Evolutionary conservation across 2,113 vertebrate species (phyloP), one percentile per base, ranked within the genome.

Genomic region (Nibea albiflora): DNA sequence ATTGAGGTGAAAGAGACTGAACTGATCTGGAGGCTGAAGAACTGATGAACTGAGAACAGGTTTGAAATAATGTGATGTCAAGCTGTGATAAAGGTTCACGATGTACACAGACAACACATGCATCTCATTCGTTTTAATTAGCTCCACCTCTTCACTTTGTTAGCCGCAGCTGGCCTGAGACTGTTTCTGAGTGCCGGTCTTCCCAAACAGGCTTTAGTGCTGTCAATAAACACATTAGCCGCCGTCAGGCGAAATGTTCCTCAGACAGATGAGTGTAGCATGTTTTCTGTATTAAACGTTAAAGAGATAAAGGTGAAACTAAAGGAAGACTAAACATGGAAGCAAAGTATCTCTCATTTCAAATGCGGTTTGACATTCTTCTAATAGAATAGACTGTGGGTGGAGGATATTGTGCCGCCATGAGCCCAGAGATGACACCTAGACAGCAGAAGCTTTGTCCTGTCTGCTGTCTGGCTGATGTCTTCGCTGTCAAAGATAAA

Each of bases 51-150:
- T 46, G 44, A 1, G 11, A 46, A 12, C 44, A 39, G 35, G 8
- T 70, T 50, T 47, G 35, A 47, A 35, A 35, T 20, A 57, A 24
- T 4, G 0, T n/a, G 46, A 22, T 56, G 20, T 22, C 10, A 8
- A 42, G 22, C 14, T 24, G 26, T 22, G 44, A 26, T 19, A 62
- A 53, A 62, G 31, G 57, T 54, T 63, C 47, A 56, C 20, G 14
- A 47, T 15, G 31, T 22, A 39, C 35, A 39, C 11, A 22, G 24
- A 35, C 50, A 81, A 46, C 20, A 66, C 31, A 53, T 52, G 73
- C 54, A 62, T 68, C 54, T 67, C 35, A 26, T 78, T 73, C 26
- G 44, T 56, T 73, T 78, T 54, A 15, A 78, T 83, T 54, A 73
- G 74, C 56, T n/a, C 62, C 26, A 0, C 69, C 54, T 67, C 62